A percentile compares a stretch with the other conserved stretches of the same genome.
Evolutionary conservation across 2,113 vertebrate genomes (phyloP).

Genomic region (Xyliphius kryptos): DNA sequence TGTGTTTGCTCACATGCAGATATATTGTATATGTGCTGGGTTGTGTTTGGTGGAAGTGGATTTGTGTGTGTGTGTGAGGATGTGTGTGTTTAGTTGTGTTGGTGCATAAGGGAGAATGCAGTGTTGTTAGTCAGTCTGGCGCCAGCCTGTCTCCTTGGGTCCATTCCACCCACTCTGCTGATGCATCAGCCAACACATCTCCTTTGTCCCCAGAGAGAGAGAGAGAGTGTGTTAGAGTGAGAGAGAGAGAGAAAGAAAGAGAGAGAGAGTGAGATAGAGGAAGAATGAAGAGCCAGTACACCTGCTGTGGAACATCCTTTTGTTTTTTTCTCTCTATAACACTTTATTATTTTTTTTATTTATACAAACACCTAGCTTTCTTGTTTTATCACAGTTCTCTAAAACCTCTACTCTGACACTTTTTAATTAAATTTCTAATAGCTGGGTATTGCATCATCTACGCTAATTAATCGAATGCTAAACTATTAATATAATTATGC

Average conservation of each 20-base stretch:
- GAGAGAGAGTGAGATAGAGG: slow-evolving; percentile 50
- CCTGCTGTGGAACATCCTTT: slow-evolving; percentile 66
- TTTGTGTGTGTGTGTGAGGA: slow-evolving; percentile 38
- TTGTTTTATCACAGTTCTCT: neutral
- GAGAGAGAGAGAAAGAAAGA: slow-evolving; percentile 49
- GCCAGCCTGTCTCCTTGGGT: slow-evolving; percentile 63
- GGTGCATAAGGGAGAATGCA: slow-evolving; percentile 42
- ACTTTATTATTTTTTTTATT: slow-evolving; percentile 14
- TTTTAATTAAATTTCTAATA: no score
- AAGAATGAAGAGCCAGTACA: slow-evolving; percentile 59
- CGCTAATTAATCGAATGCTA: no score
- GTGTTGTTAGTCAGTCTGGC: slow-evolving; percentile 65
- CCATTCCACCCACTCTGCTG: slow-evolving; percentile 59
- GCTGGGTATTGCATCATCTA: no score
- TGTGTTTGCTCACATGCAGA: no score
- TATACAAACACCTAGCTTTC: slow-evolving; percentile 21
- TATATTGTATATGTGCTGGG: no score
- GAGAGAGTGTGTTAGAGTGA: slow-evolving; percentile 55
- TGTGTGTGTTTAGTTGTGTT: slow-evolving; percentile 22
- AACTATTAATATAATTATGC: no score
- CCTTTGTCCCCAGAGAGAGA: slow-evolving; percentile 61
- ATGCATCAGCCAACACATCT: slow-evolving; percentile 74
- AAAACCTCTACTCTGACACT: slow-evolving; percentile 4
- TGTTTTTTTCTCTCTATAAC: neutral
- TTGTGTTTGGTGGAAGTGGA: slow-evolving; percentile 8